phyloP scores from a whole-genome alignment of 2,113 vertebrate genomes.

The chimpanzee (Pan troglodytes) region NHGRI_mPanTro3-v2.1_pri NC_072401.2:158834501-158835000 shows the following conservation, averaged over 20 bases:
- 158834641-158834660: not conserved
- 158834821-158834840: not conserved
- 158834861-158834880: not conserved
- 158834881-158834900: not conserved
- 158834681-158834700: not conserved
- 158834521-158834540: not conserved
- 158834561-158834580: not conserved
- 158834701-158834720: not conserved
- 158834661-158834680: not conserved
- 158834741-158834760: not conserved
- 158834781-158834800: not conserved
- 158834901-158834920: slow-evolving; percentile 1
- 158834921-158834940: not conserved
- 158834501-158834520: not conserved
- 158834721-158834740: not conserved
- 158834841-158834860: too few species aligned
- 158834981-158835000: too few species aligned
- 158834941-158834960: too few species aligned
- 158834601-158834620: not conserved
- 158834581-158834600: not conserved
- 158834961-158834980: too few species aligned
- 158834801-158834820: not conserved
- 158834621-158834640: not conserved
- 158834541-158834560: not conserved
- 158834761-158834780: not conserved